A percentile compares a stretch with the other conserved stretches of the same genome.
Evolutionary conservation across 2,113 vertebrate genomes (phyloP).

Genomic region (Eolophus roseicapilla): DNA sequence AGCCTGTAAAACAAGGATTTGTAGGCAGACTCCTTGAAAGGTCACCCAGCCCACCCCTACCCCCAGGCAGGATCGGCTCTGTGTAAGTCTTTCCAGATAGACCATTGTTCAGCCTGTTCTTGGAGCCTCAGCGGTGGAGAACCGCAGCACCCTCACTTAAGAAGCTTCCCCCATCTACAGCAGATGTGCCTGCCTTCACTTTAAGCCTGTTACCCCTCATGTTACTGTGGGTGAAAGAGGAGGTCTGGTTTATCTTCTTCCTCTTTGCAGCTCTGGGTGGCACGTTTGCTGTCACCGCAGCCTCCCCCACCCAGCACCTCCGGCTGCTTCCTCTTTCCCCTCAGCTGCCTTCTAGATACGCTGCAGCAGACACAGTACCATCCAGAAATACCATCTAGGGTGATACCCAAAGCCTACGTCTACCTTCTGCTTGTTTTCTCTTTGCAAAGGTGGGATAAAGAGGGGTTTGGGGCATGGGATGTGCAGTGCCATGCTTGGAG

Average conservation of each 20-base stretch:
- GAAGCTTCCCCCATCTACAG: neutral
- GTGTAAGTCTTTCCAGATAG: neutral
- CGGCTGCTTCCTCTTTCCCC: neutral
- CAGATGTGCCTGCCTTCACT: neutral
- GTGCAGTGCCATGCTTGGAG: neutral
- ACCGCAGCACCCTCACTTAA: accelerated
- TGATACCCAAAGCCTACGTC: neutral
- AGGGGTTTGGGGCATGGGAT: neutral
- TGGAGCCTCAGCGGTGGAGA: neutral
- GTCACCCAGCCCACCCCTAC: neutral
- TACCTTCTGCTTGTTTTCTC: neutral
- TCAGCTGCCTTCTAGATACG: neutral
- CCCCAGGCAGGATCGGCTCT: neutral
- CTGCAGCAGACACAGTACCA: neutral
- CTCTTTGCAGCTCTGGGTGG: neutral
- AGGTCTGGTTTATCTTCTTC: neutral
- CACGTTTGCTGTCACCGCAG: neutral
- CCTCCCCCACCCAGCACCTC: neutral
- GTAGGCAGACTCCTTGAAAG: neutral
- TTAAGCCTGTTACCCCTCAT: neutral
- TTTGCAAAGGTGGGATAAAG: neutral
- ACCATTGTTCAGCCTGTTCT: neutral
- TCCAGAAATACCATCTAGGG: neutral
- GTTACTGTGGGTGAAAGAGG: neutral
- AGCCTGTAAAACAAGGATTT: neutral